A percentile compares a stretch with the other conserved stretches of the same genome.
phyloP scores from a whole-genome alignment of 2,113 vertebrate genomes.

The Semnornis frantzii region DNA sequence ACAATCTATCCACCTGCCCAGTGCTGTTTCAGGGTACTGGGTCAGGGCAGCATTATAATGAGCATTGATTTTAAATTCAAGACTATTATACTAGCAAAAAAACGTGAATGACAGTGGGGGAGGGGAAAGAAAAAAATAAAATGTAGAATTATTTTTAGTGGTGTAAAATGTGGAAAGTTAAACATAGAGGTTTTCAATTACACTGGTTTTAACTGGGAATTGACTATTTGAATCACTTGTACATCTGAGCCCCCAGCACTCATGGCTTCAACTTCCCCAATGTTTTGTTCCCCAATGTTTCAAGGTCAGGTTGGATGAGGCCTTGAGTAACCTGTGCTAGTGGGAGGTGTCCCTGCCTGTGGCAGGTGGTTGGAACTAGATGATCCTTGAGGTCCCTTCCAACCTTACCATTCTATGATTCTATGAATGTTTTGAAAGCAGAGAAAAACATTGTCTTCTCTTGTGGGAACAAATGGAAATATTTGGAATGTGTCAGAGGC shows the following conservation, averaged over 20 bases:
- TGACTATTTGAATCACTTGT: neutral
- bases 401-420: no score
- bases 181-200: neutral
- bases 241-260: neutral
- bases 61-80: neutral
- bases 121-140: neutral
- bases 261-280: neutral
- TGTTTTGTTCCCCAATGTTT: no score
- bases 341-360: no score
- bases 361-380: no score
- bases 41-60: no score
- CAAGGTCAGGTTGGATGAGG: no score
- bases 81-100: neutral
- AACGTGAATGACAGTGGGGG: neutral
- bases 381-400: no score
- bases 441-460: neutral
- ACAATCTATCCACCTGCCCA: no score
- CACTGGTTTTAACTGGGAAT: neutral
- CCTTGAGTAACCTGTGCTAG: no score
- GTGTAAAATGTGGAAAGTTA: neutral
- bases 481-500: neutral
- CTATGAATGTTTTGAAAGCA: neutral
- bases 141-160: neutral
- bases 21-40: no score
- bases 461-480: neutral